Percentiles rank a stretch among this genome's conserved stretches.
Evolutionary conservation across 2,113 vertebrate species (phyloP).

Genomic region (Hirundichthys speculiger): DNA sequence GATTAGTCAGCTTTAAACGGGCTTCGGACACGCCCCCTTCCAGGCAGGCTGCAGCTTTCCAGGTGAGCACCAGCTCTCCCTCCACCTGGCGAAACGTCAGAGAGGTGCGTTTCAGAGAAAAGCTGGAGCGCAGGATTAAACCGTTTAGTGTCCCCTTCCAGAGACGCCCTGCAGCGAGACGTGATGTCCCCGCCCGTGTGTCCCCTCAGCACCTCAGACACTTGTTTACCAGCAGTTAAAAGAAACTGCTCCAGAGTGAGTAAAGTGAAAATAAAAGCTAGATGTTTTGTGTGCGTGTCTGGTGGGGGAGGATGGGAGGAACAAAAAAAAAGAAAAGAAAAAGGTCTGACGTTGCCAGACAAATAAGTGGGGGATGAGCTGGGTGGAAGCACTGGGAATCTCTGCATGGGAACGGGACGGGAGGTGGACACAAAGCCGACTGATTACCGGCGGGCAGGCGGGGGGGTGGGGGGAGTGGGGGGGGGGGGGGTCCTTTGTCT

Average conservation of each 20-base stretch:
- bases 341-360: slow-evolving; percentile 55
- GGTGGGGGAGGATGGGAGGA: slow-evolving; percentile 43
- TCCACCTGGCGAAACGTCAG: not conserved
- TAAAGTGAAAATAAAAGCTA: slow-evolving; percentile 33
- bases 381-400: slow-evolving; percentile 33
- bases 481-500: slow-evolving; percentile 63
- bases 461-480: slow-evolving; percentile 42
- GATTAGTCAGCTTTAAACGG: slow-evolving; percentile 72
- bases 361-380: slow-evolving; percentile 68
- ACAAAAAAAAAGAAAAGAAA: slow-evolving; percentile 32
- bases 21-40: slow-evolving; percentile 42
- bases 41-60: slow-evolving; percentile 28
- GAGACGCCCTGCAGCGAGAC: no score
- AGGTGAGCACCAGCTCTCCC: slow-evolving; percentile 2
- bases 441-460: slow-evolving; percentile 60
- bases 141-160: no score
- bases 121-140: not conserved
- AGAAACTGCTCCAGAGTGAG: slow-evolving; percentile 15
- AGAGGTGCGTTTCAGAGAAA: not conserved
- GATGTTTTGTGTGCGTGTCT: slow-evolving; percentile 30
- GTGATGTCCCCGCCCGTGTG: no score
- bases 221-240: no score
- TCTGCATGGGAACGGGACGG: slow-evolving; percentile 61
- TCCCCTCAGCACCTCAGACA: not conserved
- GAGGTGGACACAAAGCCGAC: slow-evolving; percentile 70